A percentile compares a stretch with the other conserved stretches of the same genome.
phyloP scores from a whole-genome alignment of 2,797 vertebrate genomes.

The Buceros bicornis region DNA sequence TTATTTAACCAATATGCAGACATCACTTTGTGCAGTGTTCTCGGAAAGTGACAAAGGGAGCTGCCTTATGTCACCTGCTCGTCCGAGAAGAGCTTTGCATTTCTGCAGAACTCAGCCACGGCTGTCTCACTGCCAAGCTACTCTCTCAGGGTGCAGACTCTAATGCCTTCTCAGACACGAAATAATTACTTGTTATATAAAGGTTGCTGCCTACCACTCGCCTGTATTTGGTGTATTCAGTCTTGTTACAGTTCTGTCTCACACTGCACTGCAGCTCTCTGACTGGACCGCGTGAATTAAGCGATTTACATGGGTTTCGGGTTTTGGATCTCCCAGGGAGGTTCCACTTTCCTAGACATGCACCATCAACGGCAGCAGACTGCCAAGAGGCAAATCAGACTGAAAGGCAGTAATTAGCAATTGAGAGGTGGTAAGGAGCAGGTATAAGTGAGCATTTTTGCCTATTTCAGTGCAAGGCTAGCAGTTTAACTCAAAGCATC shows the following conservation, averaged over 20 bases:
- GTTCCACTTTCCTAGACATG: fast-evolving
- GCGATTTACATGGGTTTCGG: neutral
- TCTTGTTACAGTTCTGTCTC: neutral
- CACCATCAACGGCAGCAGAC: neutral
- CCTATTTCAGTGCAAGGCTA: conserved; percentile 28
- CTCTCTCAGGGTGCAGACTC: neutral
- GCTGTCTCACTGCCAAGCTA: neutral
- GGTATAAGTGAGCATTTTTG: conserved; percentile 6
- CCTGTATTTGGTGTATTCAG: neutral
- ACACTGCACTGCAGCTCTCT: neutral
- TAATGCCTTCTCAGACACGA: neutral
- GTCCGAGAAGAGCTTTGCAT: neutral
- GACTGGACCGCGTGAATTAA: neutral
- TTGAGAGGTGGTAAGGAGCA: neutral
- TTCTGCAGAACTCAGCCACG: neutral
- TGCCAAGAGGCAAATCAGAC: neutral
- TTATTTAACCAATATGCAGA: neutral
- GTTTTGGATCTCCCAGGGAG: neutral
- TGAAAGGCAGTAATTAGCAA: neutral
- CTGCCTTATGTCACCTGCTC: fast-evolving
- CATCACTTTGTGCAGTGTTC: neutral
- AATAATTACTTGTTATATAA: neutral
- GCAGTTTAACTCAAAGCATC: conserved; percentile 60
- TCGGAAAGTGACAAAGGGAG: neutral
- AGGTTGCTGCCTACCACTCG: neutral